Percentiles rank a stretch among this genome's conserved stretches.
Conservation (phyloP, 2,113 vertebrate species). For the Fulmarus glacialis region DNA sequence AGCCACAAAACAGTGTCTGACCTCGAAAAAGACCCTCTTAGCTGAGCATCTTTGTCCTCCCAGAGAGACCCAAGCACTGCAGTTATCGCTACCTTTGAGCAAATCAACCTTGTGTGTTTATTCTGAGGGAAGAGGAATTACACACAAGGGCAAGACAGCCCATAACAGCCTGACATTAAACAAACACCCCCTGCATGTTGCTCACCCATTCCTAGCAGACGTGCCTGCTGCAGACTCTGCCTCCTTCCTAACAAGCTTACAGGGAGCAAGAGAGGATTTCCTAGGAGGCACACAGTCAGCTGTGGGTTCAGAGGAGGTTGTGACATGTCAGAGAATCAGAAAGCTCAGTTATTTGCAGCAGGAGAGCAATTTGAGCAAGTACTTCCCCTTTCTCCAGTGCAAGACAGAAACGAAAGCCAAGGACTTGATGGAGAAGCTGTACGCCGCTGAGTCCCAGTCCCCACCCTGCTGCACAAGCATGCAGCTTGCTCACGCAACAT, state of each 20-base stretch:
- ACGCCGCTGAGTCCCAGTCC: fast-evolving
- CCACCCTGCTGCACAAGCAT: neutral
- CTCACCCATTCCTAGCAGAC: neutral
- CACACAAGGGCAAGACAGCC: neutral
- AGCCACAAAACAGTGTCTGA: neutral
- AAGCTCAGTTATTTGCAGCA: fast-evolving
- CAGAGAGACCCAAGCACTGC: neutral
- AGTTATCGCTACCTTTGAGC: neutral
- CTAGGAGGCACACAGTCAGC: neutral
- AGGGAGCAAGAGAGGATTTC: neutral
- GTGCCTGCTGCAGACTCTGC: neutral
- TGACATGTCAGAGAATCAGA: neutral
- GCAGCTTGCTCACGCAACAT: fast-evolving
- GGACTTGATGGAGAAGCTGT: neutral
- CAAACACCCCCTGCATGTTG: neutral
- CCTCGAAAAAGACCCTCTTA: fast-evolving
- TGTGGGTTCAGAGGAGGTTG: neutral
- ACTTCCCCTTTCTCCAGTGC: neutral
- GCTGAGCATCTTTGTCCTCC: neutral
- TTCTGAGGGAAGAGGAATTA: neutral
- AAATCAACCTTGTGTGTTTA: neutral
- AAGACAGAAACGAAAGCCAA: neutral
- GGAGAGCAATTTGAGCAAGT: neutral
- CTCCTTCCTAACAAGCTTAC: neutral
- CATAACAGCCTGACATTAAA: neutral